A percentile compares a stretch with the other conserved stretches of the same genome.
phyloP scores from a whole-genome alignment of 2,113 vertebrate genomes.

The Chascanopsetta lugubris region DNA sequence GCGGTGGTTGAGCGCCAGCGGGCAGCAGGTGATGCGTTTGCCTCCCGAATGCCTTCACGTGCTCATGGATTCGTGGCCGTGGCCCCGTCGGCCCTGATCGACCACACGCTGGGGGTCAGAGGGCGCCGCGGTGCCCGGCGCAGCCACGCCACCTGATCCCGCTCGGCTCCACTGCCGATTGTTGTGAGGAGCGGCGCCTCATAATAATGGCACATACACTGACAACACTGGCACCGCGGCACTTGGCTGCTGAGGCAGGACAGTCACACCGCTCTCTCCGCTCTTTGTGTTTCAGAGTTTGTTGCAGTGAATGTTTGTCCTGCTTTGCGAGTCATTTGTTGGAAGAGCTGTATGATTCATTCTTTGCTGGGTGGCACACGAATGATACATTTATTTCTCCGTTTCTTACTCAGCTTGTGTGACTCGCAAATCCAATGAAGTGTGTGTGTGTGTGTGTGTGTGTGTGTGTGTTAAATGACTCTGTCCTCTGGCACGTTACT shows the following conservation, averaged over 20 bases:
- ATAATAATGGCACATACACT: not conserved
- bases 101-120: conserved; percentile 58
- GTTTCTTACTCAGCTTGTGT: not conserved
- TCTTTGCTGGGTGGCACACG: no score
- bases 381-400: not conserved
- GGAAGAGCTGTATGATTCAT: no score
- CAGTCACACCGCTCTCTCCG: conserved; percentile 12
- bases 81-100: conserved; percentile 57
- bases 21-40: conserved; percentile 70
- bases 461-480: no score
- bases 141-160: conserved; percentile 72
- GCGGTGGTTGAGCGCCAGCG: conserved; percentile 55
- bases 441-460: conserved; percentile 4
- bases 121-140: conserved; percentile 60
- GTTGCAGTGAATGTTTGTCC: no score
- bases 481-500: no score
- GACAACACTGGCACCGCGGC: no score
- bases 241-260: conserved; percentile 61
- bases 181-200: no score
- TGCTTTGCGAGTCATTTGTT: no score
- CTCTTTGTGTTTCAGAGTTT: not conserved
- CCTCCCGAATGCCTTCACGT: conserved; percentile 75
- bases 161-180: conserved; percentile 60
- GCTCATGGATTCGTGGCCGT: conserved; percentile 73
- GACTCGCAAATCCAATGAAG: no score